Conservation (phyloP, 2,797 vertebrate species). For the Amazonetta brasiliensis region DNA sequence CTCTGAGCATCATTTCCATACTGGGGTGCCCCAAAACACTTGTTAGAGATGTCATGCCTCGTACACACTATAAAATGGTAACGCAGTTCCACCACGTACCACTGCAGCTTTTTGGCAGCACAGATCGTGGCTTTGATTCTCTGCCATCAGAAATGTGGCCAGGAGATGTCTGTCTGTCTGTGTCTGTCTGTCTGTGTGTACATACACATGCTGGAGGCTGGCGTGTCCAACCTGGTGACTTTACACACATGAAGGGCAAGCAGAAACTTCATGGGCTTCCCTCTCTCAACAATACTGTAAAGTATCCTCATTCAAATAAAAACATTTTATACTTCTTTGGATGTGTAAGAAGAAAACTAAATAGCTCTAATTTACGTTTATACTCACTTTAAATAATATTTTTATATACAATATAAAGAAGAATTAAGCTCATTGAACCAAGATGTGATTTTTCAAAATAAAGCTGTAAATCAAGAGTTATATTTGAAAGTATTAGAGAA, state of each 20-base stretch:
- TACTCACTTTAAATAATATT: not conserved
- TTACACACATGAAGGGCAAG: not conserved
- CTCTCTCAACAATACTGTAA: not conserved
- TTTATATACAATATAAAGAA: not conserved
- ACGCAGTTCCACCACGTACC: rapidly evolving
- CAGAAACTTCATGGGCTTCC: not conserved
- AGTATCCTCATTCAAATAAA: not conserved
- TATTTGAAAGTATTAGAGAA: not conserved
- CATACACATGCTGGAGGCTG: not conserved
- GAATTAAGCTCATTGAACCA: not conserved
- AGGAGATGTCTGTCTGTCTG: not conserved
- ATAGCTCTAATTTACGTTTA: not conserved
- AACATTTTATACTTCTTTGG: not conserved
- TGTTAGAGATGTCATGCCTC: not conserved
- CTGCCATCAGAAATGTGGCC: not conserved
- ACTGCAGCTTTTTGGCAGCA: not conserved
- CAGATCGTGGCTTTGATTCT: not conserved
- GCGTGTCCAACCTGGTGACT: not conserved
- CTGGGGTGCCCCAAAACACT: not conserved
- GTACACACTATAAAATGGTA: rapidly evolving
- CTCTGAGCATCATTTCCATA: not conserved
- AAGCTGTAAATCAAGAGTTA: not conserved
- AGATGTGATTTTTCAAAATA: not conserved
- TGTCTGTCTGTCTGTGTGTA: too few relatives aligned
- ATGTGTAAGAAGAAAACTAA: not conserved